A percentile compares a stretch with the other conserved stretches of the same genome.
phyloP scores from a whole-genome alignment of 2,888 invertebrate genomes.

The Gasteruption jaculator region DNA sequence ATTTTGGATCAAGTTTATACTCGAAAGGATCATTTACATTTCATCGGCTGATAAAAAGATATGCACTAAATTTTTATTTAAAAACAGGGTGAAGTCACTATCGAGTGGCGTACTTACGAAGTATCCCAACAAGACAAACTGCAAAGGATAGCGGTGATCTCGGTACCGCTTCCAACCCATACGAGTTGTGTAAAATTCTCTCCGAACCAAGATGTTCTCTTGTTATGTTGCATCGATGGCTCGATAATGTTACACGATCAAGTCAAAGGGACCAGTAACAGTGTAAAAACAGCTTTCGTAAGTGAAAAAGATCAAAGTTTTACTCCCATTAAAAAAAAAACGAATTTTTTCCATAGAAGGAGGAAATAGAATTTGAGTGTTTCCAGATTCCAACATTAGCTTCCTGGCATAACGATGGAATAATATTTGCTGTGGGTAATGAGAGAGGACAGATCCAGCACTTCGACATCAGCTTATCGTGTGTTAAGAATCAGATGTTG shows the following conservation, averaged over 20 bases:
- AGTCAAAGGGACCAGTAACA: slow-evolving; percentile 68
- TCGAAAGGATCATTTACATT: slow-evolving; percentile 14
- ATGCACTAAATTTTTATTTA: slow-evolving; percentile 27
- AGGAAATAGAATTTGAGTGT: slow-evolving; percentile 9
- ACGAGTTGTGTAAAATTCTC: slow-evolving; percentile 63
- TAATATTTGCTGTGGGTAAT: slow-evolving; percentile 65
- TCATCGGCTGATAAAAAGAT: not conserved
- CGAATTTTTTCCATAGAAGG: slow-evolving; percentile 5
- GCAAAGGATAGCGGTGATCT: slow-evolving; percentile 63
- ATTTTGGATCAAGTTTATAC: slow-evolving; percentile 20
- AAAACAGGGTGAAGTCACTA: slow-evolving; percentile 62
- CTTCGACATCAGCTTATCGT: slow-evolving; percentile 68
- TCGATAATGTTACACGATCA: slow-evolving; percentile 77
- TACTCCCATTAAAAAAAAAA: not conserved
- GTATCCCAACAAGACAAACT: slow-evolving; percentile 58
- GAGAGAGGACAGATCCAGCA: slow-evolving; percentile 71
- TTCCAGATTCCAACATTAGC: slow-evolving; percentile 63
- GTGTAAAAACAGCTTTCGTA: slow-evolving; percentile 77
- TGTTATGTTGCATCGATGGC: slow-evolving; percentile 82
- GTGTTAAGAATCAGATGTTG: slow-evolving; percentile 63
- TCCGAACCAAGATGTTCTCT: slow-evolving; percentile 68
- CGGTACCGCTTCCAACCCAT: slow-evolving; percentile 68
- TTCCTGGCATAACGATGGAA: slow-evolving; percentile 70
- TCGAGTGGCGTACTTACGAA: slow-evolving; percentile 65
- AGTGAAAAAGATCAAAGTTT: slow-evolving; percentile 42